Percentiles rank a stretch among this genome's conserved stretches.
Evolutionary conservation across 2,888 invertebrate species (phyloP).

Genomic region (Biston betularia): DNA sequence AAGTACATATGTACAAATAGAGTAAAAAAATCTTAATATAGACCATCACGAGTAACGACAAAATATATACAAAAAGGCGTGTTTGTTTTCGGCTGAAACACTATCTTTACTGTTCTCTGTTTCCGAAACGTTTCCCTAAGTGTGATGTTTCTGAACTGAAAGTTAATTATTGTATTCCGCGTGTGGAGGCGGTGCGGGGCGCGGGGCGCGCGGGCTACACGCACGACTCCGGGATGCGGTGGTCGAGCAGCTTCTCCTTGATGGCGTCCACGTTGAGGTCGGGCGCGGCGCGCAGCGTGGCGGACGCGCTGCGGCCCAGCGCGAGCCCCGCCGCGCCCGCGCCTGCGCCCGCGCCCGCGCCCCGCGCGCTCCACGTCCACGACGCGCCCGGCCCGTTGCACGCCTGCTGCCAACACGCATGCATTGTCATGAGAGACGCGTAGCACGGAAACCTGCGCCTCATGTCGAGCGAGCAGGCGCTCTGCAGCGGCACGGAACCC

Average conservation of each 20-base stretch:
- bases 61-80: no score
- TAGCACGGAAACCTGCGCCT: no score
- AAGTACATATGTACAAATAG: no score
- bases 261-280: conserved; percentile 93
- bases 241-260: conserved; percentile 94
- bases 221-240: conserved; percentile 95
- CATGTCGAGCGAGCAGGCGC: no score
- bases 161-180: neutral
- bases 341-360: conserved; percentile 66
- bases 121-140: neutral
- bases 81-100: no score
- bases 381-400: conserved; percentile 83
- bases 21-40: no score
- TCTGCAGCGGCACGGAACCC: no score
- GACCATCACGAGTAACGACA: no score
- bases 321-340: conserved; percentile 40
- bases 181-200: neutral
- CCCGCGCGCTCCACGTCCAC: conserved; percentile 83
- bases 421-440: no score
- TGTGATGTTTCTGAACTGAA: neutral
- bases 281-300: conserved; percentile 76
- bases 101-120: neutral
- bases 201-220: conserved; percentile 84
- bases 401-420: conserved; percentile 64
- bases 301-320: conserved; percentile 79